Conservation (phyloP, 2,113 vertebrate species). For the Alligator sinensis region DNA sequence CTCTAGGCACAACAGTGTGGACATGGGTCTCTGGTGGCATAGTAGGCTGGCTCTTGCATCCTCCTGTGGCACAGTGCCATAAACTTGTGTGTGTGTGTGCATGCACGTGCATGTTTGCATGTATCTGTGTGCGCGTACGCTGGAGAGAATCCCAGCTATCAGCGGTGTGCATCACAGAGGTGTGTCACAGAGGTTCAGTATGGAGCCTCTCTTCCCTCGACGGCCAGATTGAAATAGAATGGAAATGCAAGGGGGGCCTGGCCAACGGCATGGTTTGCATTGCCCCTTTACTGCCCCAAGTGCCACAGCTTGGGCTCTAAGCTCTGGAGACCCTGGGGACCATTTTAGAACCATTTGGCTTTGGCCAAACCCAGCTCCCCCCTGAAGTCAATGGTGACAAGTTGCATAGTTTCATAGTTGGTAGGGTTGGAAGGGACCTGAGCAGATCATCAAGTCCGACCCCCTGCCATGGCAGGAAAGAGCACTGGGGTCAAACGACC, state of each 20-base stretch:
- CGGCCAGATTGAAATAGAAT: too few species aligned
- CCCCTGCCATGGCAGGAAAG: too few species aligned
- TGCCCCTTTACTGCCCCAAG: too few species aligned
- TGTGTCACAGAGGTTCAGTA: too few species aligned
- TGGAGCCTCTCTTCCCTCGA: too few species aligned
- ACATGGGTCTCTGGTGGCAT: accelerated
- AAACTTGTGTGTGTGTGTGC: background rate
- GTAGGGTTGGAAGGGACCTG: too few species aligned
- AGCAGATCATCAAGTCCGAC: too few species aligned
- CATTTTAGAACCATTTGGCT: background rate
- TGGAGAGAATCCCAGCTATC: background rate
- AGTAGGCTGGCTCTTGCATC: background rate
- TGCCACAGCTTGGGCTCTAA: background rate
- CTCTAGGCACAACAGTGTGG: background rate
- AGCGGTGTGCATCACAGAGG: background rate
- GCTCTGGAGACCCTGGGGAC: background rate
- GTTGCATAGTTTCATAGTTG: too few species aligned
- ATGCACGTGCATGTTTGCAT: too few species aligned
- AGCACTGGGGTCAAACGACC: too few species aligned
- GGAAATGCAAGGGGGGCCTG: too few species aligned
- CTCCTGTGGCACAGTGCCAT: background rate
- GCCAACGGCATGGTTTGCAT: too few species aligned
- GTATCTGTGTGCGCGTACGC: background rate
- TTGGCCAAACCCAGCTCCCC: background rate
- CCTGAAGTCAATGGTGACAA: background rate